Evolutionary conservation across 2,113 vertebrate species (phyloP).

Genomic region (Speoplatyrhinus poulsoni): DNA sequence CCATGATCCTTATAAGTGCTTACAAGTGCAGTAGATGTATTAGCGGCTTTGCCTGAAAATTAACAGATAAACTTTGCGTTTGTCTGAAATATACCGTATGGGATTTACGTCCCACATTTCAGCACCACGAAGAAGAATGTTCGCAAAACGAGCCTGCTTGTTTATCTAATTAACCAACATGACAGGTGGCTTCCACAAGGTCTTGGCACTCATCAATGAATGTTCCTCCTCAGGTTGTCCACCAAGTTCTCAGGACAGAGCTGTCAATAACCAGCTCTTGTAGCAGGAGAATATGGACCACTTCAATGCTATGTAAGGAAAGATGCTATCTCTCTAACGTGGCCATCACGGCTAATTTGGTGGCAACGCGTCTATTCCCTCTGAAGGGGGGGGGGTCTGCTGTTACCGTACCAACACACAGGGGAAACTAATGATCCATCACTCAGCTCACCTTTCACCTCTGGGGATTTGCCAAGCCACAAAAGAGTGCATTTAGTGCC

Average conservation of each 20-base stretch:
- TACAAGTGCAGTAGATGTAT: too few relatives aligned
- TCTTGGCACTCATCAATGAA: too few relatives aligned
- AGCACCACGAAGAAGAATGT: neutral
- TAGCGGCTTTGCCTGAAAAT: too few relatives aligned
- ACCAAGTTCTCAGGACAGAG: neutral
- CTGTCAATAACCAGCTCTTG: neutral
- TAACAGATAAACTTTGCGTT: too few relatives aligned
- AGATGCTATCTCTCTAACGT: conserved; percentile 51
- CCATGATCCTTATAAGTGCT: too few relatives aligned
- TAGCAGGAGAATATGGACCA: neutral
- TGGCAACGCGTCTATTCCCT: conserved; percentile 45
- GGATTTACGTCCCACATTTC: too few relatives aligned
- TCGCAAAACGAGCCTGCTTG: neutral
- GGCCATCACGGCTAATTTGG: conserved; percentile 59
- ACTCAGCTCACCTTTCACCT: conserved; percentile 59
- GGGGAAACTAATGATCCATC: conserved; percentile 49
- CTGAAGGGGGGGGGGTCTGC: conserved; percentile 13
- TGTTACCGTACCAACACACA: conserved; percentile 29
- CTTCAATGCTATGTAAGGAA: neutral
- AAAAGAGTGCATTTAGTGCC: conserved; percentile 47
- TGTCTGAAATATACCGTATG: too few relatives aligned
- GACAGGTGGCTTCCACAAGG: too few relatives aligned
- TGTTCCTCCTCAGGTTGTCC: neutral
- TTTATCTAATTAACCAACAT: neutral
- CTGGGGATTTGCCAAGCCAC: conserved; percentile 46